These are phyloP conservation scores for Anguilla pacifica DNA, from an alignment of 2,797 vertebrate species.

Conservation along the genomic window DNA sequence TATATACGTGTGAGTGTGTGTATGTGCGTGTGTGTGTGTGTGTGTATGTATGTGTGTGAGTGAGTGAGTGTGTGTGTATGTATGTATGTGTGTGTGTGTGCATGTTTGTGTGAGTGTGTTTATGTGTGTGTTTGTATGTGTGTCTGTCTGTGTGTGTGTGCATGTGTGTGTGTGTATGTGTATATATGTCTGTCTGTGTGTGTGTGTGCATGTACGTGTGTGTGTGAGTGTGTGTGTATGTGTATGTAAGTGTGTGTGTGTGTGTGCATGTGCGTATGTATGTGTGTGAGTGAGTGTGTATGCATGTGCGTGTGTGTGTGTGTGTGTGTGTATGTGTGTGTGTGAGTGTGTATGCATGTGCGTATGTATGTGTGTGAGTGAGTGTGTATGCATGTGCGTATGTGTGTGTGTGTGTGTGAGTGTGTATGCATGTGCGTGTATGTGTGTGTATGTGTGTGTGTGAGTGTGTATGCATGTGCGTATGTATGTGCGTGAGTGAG, in stretches of 20 bases:
- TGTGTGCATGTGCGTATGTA: not conserved
- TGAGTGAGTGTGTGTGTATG: not conserved
- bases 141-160: not conserved
- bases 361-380: not conserved
- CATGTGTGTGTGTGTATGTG: not conserved
- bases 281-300: not conserved
- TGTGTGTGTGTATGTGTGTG: not conserved
- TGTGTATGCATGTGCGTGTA: not conserved
- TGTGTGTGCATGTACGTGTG: slow-evolving; percentile 2
- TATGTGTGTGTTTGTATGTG: not conserved
- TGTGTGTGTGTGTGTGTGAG: not conserved
- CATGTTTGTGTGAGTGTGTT: not conserved
- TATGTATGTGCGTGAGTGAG: not conserved
- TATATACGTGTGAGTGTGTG: not conserved
- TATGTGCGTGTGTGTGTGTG: not conserved
- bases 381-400: not conserved
- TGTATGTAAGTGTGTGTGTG: not conserved
- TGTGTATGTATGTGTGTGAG: not conserved
- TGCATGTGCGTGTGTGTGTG: not conserved
- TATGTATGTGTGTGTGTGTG: not conserved
- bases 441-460: not conserved
- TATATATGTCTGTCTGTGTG: not conserved
- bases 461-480: not conserved
- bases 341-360: not conserved
- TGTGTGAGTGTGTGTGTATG: not conserved